Conservation (phyloP, 2,797 vertebrate genomes). For the Bradypodion ventrale region DNA sequence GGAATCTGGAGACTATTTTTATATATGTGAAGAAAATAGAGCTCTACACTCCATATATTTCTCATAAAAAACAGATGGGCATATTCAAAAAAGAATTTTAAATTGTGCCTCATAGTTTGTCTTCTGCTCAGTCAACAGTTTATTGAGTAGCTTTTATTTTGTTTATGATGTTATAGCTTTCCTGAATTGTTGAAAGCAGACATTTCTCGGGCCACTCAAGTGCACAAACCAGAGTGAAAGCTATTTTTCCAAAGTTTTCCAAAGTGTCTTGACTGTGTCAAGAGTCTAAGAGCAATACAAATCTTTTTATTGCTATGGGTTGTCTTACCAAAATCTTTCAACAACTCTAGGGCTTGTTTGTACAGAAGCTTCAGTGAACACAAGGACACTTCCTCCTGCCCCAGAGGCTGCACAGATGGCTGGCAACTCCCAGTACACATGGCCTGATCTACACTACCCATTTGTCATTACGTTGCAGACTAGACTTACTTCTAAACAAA, state of each 20-base stretch:
- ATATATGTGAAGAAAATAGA: constrained; percentile 26
- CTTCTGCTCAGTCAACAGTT: constrained; percentile 8
- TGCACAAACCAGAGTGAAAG: neutral
- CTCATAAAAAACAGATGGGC: neutral
- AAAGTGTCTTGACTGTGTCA: neutral
- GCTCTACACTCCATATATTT: neutral
- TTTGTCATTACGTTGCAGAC: neutral
- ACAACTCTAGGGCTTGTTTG: too few relatives aligned
- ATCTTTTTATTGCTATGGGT: neutral
- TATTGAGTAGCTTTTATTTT: neutral
- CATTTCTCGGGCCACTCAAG: neutral
- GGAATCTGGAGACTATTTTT: constrained; percentile 40
- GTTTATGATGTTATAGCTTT: constrained; percentile 11
- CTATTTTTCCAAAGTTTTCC: too few relatives aligned
- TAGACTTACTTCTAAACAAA: neutral
- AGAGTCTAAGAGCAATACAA: neutral
- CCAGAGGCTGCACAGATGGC: neutral
- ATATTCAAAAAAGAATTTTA: constrained; percentile 28
- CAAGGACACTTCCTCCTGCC: neutral
- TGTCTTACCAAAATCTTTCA: neutral
- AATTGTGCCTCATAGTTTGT: neutral
- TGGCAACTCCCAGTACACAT: neutral
- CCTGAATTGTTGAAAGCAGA: neutral
- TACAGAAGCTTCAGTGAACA: neutral
- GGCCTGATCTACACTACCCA: neutral